Evolutionary conservation across 2,888 invertebrate genomes (phyloP).

Genomic region (Pseudococcus longispinus): DNA sequence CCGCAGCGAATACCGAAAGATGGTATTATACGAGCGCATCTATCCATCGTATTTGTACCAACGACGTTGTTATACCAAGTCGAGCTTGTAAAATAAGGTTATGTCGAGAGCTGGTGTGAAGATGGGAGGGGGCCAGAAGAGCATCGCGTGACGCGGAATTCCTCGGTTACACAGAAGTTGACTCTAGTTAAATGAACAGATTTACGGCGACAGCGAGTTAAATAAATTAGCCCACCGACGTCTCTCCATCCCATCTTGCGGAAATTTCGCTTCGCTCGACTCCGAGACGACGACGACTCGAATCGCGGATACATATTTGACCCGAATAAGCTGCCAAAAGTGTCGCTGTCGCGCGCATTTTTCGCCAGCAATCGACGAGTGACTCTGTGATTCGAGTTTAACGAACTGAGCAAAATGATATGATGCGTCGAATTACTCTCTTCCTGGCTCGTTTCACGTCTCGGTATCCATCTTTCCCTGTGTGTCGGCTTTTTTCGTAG

Average conservation of each 20-base stretch:
- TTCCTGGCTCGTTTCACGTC: background rate
- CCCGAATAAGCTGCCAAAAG: background rate
- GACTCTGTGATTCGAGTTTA: slow-evolving; percentile 5
- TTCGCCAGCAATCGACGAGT: background rate
- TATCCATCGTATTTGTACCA: background rate
- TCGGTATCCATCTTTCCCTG: background rate
- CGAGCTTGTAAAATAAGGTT: background rate
- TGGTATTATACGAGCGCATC: background rate
- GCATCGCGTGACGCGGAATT: background rate
- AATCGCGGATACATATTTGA: background rate
- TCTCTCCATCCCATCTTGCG: too few species aligned
- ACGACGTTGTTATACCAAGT: background rate
- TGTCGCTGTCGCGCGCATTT: background rate
- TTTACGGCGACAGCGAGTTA: background rate
- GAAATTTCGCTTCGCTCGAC: too few species aligned
- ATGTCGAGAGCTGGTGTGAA: background rate
- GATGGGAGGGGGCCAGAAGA: background rate
- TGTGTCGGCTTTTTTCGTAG: background rate
- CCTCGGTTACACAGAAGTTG: background rate
- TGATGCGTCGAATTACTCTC: background rate
- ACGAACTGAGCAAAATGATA: slow-evolving; percentile 35
- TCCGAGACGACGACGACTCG: too few species aligned
- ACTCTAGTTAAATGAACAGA: background rate
- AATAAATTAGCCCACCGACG: background rate
- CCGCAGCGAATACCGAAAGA: background rate